Base-by-base conservation (phyloP, 2,113 vertebrate species). In the Promerops cafer region DNA sequence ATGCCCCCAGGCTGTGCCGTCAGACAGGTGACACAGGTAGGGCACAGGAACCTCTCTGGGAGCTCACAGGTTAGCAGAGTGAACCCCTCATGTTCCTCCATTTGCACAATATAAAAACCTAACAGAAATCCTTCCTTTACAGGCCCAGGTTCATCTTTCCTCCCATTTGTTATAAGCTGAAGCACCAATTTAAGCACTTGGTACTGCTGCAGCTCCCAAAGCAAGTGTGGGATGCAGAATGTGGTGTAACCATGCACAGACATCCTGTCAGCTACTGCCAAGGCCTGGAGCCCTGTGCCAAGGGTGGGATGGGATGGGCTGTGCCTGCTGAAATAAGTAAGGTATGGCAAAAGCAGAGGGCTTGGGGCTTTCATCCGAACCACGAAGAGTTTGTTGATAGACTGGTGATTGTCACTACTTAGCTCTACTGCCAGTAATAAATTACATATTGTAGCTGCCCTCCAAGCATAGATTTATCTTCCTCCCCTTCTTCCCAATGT, bases 11-110 rank as follows among this genome's bases (percentile, higher is more conserved):
- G 39, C 35, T 24, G 33, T 3, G 44, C 9, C 75, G 13, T 12
- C 35, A 37, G 83, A n/a, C 27, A 60, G 44, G 11, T 14, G 39
- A 35, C 33, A 7, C 2, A 5, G 56, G 24, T 5, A 26, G 0
- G 1, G 42, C 2, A 3, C 56, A 28, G 28, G 24, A 71, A 22
- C 26, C 31, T 21, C 16, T 2, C 42, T 20, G 28, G 61, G 57
- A 71, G 40, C 63, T 89, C 12, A 2, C 18, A 6, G 30, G 17
- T 35, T 2, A 33, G 42, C 3, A 30, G 30, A 26, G 37, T 1
- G 13, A 77, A 13, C 20, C 21, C 33, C 18, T 40, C 10, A 10
- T 1, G 3, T 14, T n/a, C 44, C 59, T 56, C 64, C 28, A 31
- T 39, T 45, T 72, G 31, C 28, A 53, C 52, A 44, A 3, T 2